Percentiles rank a stretch among this genome's conserved stretches.
Conservation (phyloP, 2,113 vertebrate genomes). For the Limnothrissa miodon region DNA sequence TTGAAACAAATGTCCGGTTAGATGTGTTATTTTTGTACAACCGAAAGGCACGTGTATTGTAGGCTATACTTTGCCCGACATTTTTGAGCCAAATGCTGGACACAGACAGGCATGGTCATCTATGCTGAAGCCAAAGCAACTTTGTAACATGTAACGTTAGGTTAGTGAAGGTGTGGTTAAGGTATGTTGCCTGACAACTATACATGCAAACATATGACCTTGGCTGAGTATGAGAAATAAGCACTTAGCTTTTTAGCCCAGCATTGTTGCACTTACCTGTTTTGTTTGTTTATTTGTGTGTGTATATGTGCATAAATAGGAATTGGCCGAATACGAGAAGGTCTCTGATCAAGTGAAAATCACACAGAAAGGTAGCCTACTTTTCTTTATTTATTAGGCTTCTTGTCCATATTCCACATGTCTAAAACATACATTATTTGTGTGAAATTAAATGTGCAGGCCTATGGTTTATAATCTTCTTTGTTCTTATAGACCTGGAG, state of each 20-base stretch:
- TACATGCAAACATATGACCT: neutral
- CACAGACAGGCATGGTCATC: neutral
- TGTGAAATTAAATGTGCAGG: neutral
- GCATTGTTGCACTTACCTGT: neutral
- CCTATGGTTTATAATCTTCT: neutral
- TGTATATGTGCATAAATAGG: slow-evolving; percentile 49
- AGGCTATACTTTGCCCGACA: neutral
- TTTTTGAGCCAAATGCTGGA: neutral
- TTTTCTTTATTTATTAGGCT: neutral
- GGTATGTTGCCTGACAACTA: neutral
- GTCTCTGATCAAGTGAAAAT: slow-evolving; percentile 59
- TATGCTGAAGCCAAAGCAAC: neutral
- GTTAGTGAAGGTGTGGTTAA: neutral
- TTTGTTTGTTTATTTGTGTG: neutral
- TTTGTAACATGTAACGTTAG: neutral
- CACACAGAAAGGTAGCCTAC: slow-evolving; percentile 66
- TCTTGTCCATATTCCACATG: too few species aligned
- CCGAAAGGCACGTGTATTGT: neutral
- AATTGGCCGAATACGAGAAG: slow-evolving; percentile 66
- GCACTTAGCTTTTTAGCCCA: neutral
- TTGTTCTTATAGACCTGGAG: slow-evolving; percentile 60
- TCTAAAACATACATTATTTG: neutral
- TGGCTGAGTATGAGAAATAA: neutral
- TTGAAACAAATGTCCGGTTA: neutral
- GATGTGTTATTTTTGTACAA: neutral